Conservation (phyloP, 2,113 vertebrate genomes). For the Merops nubicus region DNA sequence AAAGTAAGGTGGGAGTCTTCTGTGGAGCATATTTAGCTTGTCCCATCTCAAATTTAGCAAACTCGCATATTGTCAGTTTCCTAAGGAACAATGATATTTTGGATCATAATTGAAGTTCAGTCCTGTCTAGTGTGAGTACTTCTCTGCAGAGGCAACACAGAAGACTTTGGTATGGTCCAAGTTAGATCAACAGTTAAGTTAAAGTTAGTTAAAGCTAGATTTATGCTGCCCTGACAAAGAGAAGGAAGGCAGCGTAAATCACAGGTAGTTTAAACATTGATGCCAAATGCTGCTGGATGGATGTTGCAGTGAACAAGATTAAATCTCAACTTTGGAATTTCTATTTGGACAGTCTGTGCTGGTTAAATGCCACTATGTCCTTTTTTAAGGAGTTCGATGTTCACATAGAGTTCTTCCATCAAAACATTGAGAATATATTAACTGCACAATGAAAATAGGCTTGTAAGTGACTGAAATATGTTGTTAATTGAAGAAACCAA, state of each 20-base stretch:
- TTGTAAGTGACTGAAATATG: not conserved
- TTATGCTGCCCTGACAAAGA: not conserved
- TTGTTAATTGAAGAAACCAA: not conserved
- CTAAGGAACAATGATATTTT: not conserved
- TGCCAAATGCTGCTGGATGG: not conserved
- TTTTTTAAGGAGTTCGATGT: not conserved
- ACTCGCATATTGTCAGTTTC: accelerated
- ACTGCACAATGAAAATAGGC: not conserved
- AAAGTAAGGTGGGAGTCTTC: not conserved
- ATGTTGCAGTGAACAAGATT: not conserved
- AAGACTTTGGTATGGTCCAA: not conserved
- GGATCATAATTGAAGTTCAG: not conserved
- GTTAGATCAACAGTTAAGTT: not conserved
- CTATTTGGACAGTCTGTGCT: not conserved
- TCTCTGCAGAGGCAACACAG: not conserved
- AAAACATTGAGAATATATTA: not conserved
- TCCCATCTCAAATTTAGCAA: not conserved
- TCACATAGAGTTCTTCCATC: not conserved
- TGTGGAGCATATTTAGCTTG: not conserved
- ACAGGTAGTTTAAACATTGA: not conserved
- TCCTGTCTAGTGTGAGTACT: not conserved
- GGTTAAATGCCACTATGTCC: not conserved
- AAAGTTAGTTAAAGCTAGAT: too few relatives aligned
- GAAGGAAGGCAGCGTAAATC: not conserved
- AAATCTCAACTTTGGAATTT: not conserved